Evolutionary conservation across 2,888 invertebrate genomes (phyloP), one percentile per base, ranked within the genome.

Genomic region (Trissolcus brochymenae): DNA sequence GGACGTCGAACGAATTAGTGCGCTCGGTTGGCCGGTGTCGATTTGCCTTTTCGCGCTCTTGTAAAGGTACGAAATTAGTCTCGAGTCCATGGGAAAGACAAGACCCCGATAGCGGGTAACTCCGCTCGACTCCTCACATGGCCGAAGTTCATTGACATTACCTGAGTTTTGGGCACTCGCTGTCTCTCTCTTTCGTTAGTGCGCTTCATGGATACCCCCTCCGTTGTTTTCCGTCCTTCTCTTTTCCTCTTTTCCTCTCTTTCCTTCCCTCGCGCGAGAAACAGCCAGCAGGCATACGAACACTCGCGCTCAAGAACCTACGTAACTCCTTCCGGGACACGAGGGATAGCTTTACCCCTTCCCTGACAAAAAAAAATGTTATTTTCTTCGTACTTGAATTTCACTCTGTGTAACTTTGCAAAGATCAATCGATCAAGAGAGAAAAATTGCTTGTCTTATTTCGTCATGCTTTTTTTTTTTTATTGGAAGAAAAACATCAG

Each of bases 61-160:
- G 85, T 87, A 86, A 86, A 87, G 84, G 87, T 85, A 86, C 87
- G 87, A 88, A 89, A 89, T 88, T 88, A 88, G 87, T 87, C 87
- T 86, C 85, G 86, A 86, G 85, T 85, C 85, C 88, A 88, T 89
- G 89, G 88, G 89, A 89, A 89, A 88, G 89, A 88, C 88, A 88
- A 89, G 89, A 88, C 89, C 88, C 87, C 87, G 87, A 87, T 88
- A 87, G 87, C 83, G 84, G 82, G 85, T 84, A 84, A 83, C 81
- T 68, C 57, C 61, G 66, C 65, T 71, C 65, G 71, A 65, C 61
- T 73, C 66, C 74, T 71, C 78, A 68, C 75, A 72, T 72, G 79
- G 78, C 53, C 75, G 70, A 61, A 35, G 73, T 76, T 76, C 78
- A 71, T 74, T 78, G 89, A 89, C 89, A 88, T 86, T 86, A 86